These are phyloP conservation scores for Clarias pachynema DNA, from an alignment of 2,797 vertebrate species.

Conservation along the genomic window DNA sequence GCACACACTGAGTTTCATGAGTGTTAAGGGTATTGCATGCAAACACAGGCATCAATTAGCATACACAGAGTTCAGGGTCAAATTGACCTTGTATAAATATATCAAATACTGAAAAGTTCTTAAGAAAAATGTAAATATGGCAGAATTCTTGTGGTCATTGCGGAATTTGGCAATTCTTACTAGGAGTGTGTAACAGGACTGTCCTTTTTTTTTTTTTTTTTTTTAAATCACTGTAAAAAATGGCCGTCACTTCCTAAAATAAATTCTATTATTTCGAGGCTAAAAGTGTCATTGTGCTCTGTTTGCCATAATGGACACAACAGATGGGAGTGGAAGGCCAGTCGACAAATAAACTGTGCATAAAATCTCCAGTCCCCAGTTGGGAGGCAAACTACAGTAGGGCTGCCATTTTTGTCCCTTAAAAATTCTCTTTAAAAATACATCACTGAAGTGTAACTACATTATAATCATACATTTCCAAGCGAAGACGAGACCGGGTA, in stretches of 20 bases:
- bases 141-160: neutral
- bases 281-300: slow-evolving; percentile 56
- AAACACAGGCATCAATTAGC: slow-evolving; percentile 36
- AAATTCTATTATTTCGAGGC: slow-evolving; percentile 39
- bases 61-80: slow-evolving; percentile 6
- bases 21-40: slow-evolving; percentile 58
- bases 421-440: slow-evolving; percentile 32
- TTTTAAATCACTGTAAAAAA: neutral
- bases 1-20: neutral
- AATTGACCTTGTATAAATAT: slow-evolving; percentile 16
- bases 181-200: neutral
- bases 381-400: slow-evolving; percentile 71
- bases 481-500: slow-evolving; percentile 1
- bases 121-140: neutral
- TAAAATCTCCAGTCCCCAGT: slow-evolving; percentile 82
- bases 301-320: slow-evolving; percentile 38
- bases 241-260: slow-evolving; percentile 25
- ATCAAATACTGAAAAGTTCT: slow-evolving; percentile 6
- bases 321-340: slow-evolving; percentile 43
- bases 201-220: neutral
- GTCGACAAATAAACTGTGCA: slow-evolving; percentile 43
- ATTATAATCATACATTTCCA: slow-evolving; percentile 10
- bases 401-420: slow-evolving; percentile 39
- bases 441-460: slow-evolving; percentile 8
- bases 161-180: slow-evolving; percentile 7